phyloP scores from a whole-genome alignment of 2,797 vertebrate genomes.

The Arctocebus calabarensis region DNA sequence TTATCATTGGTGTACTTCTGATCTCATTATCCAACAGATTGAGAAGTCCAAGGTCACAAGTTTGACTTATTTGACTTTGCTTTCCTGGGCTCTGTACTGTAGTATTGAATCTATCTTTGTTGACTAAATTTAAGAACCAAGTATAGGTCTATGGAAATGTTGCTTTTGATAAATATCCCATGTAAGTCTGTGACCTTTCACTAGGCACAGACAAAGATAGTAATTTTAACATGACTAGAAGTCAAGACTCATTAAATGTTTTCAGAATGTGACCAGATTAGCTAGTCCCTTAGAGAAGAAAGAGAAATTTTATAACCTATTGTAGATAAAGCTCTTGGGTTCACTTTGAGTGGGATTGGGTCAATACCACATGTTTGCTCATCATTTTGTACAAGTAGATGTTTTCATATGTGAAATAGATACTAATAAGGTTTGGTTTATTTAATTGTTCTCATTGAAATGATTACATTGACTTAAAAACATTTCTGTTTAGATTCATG shows the following conservation, averaged over 20 bases:
- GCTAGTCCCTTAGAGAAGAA: not conserved
- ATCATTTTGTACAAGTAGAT: not conserved
- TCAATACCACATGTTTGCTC: not conserved
- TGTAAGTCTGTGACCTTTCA: not conserved
- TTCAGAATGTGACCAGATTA: not conserved
- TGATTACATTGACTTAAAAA: not conserved
- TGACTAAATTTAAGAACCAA: constrained; percentile 27
- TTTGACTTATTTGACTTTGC: not conserved
- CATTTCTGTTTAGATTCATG: not conserved
- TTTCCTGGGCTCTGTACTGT: not conserved
- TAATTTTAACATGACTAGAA: not conserved
- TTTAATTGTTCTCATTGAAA: not conserved
- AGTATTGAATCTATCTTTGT: not conserved
- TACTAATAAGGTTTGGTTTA: not conserved
- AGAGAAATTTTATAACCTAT: not conserved
- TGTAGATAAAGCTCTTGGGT: not conserved
- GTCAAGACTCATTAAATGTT: not conserved
- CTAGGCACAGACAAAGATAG: not conserved
- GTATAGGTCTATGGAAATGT: not conserved
- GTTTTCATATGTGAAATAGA: not conserved
- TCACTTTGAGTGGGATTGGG: not conserved
- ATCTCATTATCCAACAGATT: not conserved
- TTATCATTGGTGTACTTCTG: not conserved
- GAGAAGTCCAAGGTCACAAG: not conserved
- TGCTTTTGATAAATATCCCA: not conserved